These are phyloP conservation scores for Lasiommata megera DNA, from an alignment of 2,888 invertebrate genomes.

Conservation along the genomic window DNA sequence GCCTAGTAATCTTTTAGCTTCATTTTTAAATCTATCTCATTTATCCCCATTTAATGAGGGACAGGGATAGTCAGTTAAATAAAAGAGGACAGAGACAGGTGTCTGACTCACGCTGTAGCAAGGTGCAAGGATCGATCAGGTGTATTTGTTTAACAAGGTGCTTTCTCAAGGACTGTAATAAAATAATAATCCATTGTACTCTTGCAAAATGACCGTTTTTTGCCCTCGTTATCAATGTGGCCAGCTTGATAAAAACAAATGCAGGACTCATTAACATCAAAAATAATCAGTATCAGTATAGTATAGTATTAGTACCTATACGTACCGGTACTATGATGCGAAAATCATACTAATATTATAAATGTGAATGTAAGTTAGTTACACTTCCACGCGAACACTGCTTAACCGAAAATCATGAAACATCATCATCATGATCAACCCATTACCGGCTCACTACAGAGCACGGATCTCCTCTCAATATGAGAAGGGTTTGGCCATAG, in stretches of 20 bases:
- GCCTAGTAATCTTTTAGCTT: conserved; percentile 2
- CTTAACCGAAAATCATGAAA: no score
- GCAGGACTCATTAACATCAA: neutral
- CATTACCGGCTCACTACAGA: no score
- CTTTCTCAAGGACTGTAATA: conserved; percentile 55
- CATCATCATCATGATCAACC: no score
- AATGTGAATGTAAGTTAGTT: no score
- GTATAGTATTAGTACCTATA: no score
- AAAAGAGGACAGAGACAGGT: conserved; percentile 53
- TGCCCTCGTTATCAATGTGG: conserved; percentile 3
- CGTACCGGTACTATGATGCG: no score
- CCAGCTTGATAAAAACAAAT: neutral
- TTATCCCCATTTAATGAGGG: conserved; percentile 22
- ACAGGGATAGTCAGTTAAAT: conserved; percentile 42
- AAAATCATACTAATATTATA: no score
- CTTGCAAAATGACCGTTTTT: conserved; percentile 22
- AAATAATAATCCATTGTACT: conserved; percentile 50
- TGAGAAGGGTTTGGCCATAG: no score
- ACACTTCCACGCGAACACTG: no score
- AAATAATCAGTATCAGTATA: no score
- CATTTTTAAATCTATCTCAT: conserved; percentile 22
- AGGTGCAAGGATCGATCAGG: conserved; percentile 77
- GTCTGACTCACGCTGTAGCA: conserved; percentile 55
- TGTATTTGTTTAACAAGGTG: conserved; percentile 78
- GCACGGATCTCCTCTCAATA: no score